Percentiles rank a stretch among this genome's conserved stretches.
phyloP scores from a whole-genome alignment of 2,797 vertebrate species.

The Pteropus rufus region DNA sequence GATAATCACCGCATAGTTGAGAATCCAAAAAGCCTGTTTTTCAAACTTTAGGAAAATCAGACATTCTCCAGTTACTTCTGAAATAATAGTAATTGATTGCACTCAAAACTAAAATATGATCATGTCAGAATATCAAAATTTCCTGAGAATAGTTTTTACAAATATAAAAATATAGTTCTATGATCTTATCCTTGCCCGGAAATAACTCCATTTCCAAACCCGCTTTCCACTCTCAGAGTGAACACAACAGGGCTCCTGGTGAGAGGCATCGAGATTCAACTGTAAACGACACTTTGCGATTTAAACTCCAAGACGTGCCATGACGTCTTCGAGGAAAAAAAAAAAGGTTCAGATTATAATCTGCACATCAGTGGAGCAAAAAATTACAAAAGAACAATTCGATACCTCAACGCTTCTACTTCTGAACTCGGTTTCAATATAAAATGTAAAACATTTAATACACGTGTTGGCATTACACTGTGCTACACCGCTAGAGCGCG shows the following conservation, averaged over 20 bases:
- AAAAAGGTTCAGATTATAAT: neutral
- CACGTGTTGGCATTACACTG: neutral
- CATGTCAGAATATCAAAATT: neutral
- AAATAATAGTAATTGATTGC: neutral
- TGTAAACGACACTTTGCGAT: neutral
- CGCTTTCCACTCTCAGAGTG: neutral
- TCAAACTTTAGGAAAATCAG: neutral
- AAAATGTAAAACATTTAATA: neutral
- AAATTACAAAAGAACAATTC: neutral
- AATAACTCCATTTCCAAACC: neutral
- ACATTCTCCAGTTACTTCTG: neutral
- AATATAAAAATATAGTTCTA: neutral
- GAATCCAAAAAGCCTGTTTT: neutral
- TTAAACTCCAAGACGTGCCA: neutral
- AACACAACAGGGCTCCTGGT: neutral
- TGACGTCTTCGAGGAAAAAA: neutral
- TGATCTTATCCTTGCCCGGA: neutral
- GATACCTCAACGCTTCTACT: neutral
- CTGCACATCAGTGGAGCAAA: neutral
- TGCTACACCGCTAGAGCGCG: neutral
- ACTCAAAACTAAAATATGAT: neutral
- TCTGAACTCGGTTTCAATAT: neutral
- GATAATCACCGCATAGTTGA: neutral
- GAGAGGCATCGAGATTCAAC: neutral
- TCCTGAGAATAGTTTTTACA: neutral